Conservation (phyloP, 2,113 vertebrate genomes). For the Chauna torquata region DNA sequence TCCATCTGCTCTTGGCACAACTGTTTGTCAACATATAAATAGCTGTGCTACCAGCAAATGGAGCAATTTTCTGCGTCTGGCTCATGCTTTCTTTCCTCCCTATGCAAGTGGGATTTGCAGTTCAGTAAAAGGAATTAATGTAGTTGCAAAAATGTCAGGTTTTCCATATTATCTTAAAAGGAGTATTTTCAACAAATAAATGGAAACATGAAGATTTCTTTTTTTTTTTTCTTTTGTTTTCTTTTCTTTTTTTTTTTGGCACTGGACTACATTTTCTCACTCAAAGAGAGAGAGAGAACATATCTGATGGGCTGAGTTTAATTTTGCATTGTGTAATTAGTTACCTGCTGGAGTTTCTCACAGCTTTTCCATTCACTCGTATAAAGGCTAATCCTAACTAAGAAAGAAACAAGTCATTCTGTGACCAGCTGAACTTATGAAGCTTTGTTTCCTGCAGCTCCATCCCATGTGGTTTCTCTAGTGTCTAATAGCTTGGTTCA, state of each 20-base stretch:
- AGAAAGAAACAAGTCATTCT: slow-evolving; percentile 44
- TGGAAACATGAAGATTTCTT: not conserved
- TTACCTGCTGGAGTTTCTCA: slow-evolving; percentile 58
- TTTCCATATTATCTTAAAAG: not conserved
- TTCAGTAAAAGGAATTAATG: not conserved
- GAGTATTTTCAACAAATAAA: not conserved
- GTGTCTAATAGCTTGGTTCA: slow-evolving; percentile 53
- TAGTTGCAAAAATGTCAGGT: not conserved
- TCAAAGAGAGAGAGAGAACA: not conserved
- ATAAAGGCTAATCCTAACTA: slow-evolving; percentile 23
- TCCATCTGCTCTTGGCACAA: slow-evolving; percentile 54
- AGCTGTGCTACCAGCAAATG: slow-evolving; percentile 18
- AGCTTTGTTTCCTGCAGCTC: slow-evolving; percentile 33
- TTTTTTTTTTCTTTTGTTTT: not conserved
- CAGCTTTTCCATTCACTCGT: slow-evolving; percentile 47
- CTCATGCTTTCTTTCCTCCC: not conserved
- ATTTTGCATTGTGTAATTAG: slow-evolving; percentile 54
- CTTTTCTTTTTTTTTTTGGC: not conserved
- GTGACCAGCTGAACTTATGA: slow-evolving; percentile 51
- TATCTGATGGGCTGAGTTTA: slow-evolving; percentile 13
- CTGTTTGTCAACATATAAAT: slow-evolving; percentile 62
- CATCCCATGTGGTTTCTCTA: slow-evolving; percentile 44
- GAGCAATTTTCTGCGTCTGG: slow-evolving; percentile 55
- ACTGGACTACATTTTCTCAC: not conserved
- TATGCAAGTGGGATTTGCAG: slow-evolving; percentile 3